These are phyloP conservation scores for Helostoma temminkii DNA, from an alignment of 2,797 vertebrate genomes.

Conservation along the genomic window DNA sequence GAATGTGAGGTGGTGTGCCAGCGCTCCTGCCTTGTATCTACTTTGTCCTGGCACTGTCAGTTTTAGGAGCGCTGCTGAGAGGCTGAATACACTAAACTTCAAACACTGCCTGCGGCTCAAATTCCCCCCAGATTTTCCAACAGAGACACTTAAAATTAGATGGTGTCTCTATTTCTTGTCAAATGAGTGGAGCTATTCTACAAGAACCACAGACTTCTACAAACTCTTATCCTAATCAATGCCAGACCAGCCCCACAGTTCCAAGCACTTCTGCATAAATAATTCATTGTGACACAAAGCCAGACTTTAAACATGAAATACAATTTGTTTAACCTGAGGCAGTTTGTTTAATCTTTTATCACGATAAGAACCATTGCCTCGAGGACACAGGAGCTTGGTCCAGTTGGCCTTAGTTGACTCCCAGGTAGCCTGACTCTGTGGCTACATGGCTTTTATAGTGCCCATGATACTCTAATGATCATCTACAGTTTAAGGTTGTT, in stretches of 20 bases:
- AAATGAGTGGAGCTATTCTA: slow-evolving; percentile 62
- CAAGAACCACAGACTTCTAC: slow-evolving; percentile 76
- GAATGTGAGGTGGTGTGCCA: neutral
- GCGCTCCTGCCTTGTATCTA: neutral
- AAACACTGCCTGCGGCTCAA: slow-evolving; percentile 19
- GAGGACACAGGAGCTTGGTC: neutral
- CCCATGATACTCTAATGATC: too few relatives aligned
- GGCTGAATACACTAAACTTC: slow-evolving; percentile 9
- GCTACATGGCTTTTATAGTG: too few relatives aligned
- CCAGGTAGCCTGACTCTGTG: too few relatives aligned
- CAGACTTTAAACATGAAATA: slow-evolving; percentile 40
- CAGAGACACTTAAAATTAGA: slow-evolving; percentile 57
- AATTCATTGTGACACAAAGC: slow-evolving; percentile 45
- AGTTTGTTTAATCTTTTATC: neutral
- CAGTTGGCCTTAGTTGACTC: neutral
- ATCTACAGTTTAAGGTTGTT: too few relatives aligned
- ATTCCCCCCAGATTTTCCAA: slow-evolving; percentile 44
- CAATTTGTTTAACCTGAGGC: slow-evolving; percentile 16
- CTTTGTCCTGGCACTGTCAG: neutral
- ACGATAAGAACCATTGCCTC: neutral
- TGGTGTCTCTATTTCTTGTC: slow-evolving; percentile 25
- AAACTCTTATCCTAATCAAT: slow-evolving; percentile 78
- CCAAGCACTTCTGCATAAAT: slow-evolving; percentile 58
- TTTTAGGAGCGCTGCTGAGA: neutral
- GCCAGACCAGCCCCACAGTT: slow-evolving; percentile 63